A percentile compares a stretch with the other conserved stretches of the same genome.
These are phyloP conservation scores for Mnemiopsis leidyi DNA, from an alignment of 37 sponge, comb jelly and placozoan species.

Conservation along the genomic window DNA sequence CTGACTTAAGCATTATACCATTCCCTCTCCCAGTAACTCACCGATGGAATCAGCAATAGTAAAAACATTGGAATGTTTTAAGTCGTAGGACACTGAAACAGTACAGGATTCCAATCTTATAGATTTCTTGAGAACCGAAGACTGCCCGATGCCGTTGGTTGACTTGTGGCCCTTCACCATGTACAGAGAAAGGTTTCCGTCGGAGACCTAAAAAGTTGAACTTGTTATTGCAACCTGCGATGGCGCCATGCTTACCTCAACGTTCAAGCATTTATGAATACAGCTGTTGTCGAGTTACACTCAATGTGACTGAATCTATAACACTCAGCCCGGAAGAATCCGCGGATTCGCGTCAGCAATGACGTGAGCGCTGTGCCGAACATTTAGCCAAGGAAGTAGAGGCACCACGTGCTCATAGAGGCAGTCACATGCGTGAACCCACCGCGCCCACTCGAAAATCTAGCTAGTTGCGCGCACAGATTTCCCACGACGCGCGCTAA, in stretches of 20 bases:
- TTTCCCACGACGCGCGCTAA: background rate
- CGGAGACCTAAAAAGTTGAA: background rate
- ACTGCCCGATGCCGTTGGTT: background rate
- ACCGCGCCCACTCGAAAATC: background rate
- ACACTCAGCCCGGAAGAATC: too few relatives aligned
- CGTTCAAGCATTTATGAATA: too few relatives aligned
- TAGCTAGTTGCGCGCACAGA: background rate
- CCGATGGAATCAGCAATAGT: constrained; percentile 18
- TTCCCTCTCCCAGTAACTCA: background rate
- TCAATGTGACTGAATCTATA: too few relatives aligned
- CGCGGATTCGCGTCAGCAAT: background rate
- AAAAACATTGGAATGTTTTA: background rate
- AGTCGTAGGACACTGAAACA: constrained; percentile 8
- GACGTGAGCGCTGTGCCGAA: background rate
- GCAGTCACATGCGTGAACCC: background rate
- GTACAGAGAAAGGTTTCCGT: background rate
- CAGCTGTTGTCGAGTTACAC: too few relatives aligned
- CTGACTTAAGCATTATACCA: too few relatives aligned
- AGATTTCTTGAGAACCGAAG: constrained; percentile 6
- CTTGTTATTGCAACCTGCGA: too few relatives aligned
- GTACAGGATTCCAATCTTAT: background rate
- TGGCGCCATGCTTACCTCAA: too few relatives aligned
- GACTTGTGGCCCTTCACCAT: background rate
- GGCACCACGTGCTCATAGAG: background rate
- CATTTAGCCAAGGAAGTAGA: background rate